Conservation (phyloP, 2,113 vertebrate genomes). For the Otolemur garnettii region DNA sequence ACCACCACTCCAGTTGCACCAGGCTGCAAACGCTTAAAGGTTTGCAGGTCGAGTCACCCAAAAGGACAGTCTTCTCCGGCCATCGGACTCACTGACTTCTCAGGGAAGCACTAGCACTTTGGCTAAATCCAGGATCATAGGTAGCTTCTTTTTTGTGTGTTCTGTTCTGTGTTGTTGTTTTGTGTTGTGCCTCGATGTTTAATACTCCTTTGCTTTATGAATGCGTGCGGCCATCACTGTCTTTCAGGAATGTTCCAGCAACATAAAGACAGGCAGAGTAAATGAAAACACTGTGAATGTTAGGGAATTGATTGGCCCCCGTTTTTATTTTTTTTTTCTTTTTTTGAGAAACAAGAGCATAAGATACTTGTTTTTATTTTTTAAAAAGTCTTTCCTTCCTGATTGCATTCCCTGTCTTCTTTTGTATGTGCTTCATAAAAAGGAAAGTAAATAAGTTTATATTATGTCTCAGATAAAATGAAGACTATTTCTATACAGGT, state of each 20-base stretch:
- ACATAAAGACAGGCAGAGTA: slow-evolving; percentile 96
- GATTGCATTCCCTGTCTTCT: slow-evolving; percentile 92
- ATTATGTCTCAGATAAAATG: slow-evolving; percentile 95
- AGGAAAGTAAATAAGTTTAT: slow-evolving; percentile 94
- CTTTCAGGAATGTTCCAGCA: slow-evolving; percentile 94
- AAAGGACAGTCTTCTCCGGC: slow-evolving; percentile 88
- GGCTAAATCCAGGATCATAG: slow-evolving; percentile 93
- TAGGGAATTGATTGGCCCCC: slow-evolving; percentile 91
- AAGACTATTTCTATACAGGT: slow-evolving; percentile 97
- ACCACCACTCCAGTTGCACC: slow-evolving; percentile 86
- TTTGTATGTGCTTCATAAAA: slow-evolving; percentile 93
- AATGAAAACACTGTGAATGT: slow-evolving; percentile 94
- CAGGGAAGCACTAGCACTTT: slow-evolving; percentile 92
- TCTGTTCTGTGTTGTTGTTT: slow-evolving; percentile 84
- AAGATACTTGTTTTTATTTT: slow-evolving; percentile 88
- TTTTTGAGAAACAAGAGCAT: slow-evolving; percentile 91
- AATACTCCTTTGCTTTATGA: slow-evolving; percentile 91
- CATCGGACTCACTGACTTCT: slow-evolving; percentile 87
- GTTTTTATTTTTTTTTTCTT: slow-evolving; percentile 78
- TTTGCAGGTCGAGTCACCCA: slow-evolving; percentile 87
- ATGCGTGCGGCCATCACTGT: slow-evolving; percentile 91
- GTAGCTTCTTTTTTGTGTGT: slow-evolving; percentile 87
- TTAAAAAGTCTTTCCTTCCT: slow-evolving; percentile 92
- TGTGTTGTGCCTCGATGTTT: slow-evolving; percentile 89
- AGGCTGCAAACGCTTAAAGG: slow-evolving; percentile 84